Evolutionary conservation across 1,140 invertebrate genomes (phyloP).

Genomic region (Papilio dardanus): DNA sequence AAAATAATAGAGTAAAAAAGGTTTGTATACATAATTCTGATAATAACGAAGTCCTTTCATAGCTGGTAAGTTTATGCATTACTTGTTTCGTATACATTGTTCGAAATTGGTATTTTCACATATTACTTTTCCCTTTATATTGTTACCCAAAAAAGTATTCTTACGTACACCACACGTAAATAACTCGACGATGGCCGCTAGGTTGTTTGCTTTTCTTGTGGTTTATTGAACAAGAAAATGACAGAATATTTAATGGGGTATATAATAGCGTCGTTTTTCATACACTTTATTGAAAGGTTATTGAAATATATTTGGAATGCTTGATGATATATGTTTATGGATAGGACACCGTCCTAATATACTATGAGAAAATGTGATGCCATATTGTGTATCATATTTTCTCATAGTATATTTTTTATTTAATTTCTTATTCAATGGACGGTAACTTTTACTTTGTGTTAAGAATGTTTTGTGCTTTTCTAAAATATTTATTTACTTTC

Average conservation of each 20-base stretch:
- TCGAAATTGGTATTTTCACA: constrained; percentile 18
- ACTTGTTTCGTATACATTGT: constrained; percentile 14
- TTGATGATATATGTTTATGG: neutral
- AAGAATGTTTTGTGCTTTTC: neutral
- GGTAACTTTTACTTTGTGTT: no score
- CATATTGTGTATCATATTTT: no score
- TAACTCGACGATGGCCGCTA: neutral
- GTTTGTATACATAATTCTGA: neutral
- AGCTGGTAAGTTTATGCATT: constrained; percentile 5
- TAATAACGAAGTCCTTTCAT: neutral
- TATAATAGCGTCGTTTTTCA: constrained; percentile 16
- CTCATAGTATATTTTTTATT: neutral
- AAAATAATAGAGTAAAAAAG: neutral
- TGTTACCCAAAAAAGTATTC: constrained; percentile 13
- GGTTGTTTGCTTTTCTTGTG: constrained; percentile 19
- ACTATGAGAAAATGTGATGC: neutral
- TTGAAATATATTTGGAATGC: constrained; percentile 13
- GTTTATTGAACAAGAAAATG: constrained; percentile 22
- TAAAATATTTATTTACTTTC: no score
- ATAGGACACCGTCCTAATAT: neutral
- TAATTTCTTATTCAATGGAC: neutral
- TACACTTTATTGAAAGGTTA: constrained; percentile 19
- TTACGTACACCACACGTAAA: constrained; percentile 6
- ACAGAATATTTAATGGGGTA: neutral
- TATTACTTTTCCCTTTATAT: constrained; percentile 16